Evolutionary conservation across 2,113 vertebrate species (phyloP), one percentile per base, ranked within the genome.

Genomic region (Boulengeromyrus knoepffleri): DNA sequence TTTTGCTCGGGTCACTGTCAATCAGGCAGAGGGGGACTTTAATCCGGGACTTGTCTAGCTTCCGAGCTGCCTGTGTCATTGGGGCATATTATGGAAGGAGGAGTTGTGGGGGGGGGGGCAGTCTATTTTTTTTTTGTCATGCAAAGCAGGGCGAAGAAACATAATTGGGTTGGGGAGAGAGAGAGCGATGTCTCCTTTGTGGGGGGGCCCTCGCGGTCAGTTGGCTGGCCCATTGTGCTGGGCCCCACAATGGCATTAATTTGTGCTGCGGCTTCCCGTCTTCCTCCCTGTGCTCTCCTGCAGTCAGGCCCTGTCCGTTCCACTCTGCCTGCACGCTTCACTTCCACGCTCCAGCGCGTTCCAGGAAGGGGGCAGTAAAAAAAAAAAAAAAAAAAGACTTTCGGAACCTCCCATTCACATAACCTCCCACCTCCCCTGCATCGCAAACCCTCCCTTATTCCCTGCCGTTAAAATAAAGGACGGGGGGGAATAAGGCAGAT

Each of bases 251-350:
- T 96, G 94, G 96, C 94, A 95, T 97, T 97, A 96, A 96, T 96
- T 96, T 95, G 96, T 95, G 95, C 94, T 93, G 93, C 93, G 93
- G 94, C 92, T 95, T 90, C 90, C 91, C 88, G 92, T 92, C 92
- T 92, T 95, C 96, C 95, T 96, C 95, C 96, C 96, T 94, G 90
- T 90, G 92, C 90, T 94, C 92, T 5, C 1, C 39, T 95, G 95
- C 96, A 96, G 95, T 96, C 96, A 96, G 96, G 90, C 93, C 95
- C 95, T 96, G 94, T 96, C 96, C 94, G 95, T 97, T 97, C 97
- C 96, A 96, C 94, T 96, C 95, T 93, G 94, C 95, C 95, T 95
- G 92, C 93, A 93, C 88, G 94, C 95, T 95, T 96, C 95, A 94
- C 94, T 94, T 95, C 95, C 91, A 92, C 93, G 92, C 95, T 96